Evolutionary conservation across 2,797 vertebrate species (phyloP), one percentile per base, ranked within the genome.

Genomic region (Epinephelus malabaricus): DNA sequence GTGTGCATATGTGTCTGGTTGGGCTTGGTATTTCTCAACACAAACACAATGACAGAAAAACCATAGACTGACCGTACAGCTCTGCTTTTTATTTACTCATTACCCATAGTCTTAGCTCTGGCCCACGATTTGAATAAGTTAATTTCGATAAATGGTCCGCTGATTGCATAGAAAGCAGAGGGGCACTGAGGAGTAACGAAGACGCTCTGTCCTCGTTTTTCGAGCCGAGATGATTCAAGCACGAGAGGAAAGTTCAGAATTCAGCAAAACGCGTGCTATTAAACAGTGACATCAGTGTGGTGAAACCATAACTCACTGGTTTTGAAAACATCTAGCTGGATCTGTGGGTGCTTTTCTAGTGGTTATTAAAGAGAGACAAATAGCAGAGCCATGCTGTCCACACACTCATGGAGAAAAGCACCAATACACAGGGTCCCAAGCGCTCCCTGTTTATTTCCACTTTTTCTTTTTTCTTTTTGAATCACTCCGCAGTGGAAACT

Each of bases 201-300:
- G 69, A 82, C 2, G 19, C 76, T 80, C 78, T 76, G 76, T 86
- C 80, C 65, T 79, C 0, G 15, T 85, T 84, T 69, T 81, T 83
- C 1, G 17, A 60, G 60, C 61, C 83, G 78, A 83, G 82, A 85
- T 76, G 81, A 86, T 83, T 86, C 78, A 76, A 72, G 70, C n/a
- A 49, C 54, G 23, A 45, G 77, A 78, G 82, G 76, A 92, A 92
- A 94, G 72, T 84, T 91, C 58, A 78, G 73, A 83, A 90, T 87
- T 92, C 84, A 92, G 90, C 83, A 82, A 81, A 87, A 89, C 43
- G 34, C 40, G 25, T 69, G 86, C 64, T 86, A 86, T 94, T 95
- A 90, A 90, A 88, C 49, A 21, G 77, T 92, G 94, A 93, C 91
- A 93, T 93, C 89, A 92, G 85, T 84, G 78, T 71, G 88, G 92